These are phyloP conservation scores for Paramuricea clavata DNA, from an alignment of 92 coral and sea anemone species.

Conservation along the genomic window DNA sequence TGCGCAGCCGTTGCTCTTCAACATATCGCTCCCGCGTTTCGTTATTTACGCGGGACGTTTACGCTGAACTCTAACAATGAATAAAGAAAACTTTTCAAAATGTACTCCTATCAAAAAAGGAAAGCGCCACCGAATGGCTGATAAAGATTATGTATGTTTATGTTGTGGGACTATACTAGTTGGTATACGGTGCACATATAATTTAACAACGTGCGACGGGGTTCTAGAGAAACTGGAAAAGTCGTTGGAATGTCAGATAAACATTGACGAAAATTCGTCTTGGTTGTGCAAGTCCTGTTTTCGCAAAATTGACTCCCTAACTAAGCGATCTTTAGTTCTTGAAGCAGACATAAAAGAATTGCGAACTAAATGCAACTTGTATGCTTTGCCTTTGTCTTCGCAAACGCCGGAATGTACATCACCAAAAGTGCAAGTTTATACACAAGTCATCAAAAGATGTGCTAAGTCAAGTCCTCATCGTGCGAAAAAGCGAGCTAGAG, in stretches of 20 bases:
- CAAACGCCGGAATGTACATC: constrained; percentile 13
- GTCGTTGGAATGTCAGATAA: constrained; percentile 16
- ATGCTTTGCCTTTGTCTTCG: background rate
- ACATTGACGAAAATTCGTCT: background rate
- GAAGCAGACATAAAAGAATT: constrained; percentile 8
- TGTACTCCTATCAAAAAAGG: no score
- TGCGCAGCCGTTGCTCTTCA: no score
- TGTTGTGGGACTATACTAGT: constrained; percentile 16
- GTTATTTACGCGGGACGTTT: no score
- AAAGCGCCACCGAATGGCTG: no score
- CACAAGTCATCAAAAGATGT: constrained; percentile 31
- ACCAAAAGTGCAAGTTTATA: constrained; percentile 12
- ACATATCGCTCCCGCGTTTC: no score
- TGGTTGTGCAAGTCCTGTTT: constrained; percentile 24
- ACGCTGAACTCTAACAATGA: no score
- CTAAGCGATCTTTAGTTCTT: constrained; percentile 16
- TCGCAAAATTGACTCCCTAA: constrained; percentile 8
- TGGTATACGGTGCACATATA: constrained; percentile 25
- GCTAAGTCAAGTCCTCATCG: constrained; percentile 21
- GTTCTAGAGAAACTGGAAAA: constrained; percentile 21
- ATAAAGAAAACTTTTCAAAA: no score
- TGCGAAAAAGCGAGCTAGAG: constrained; percentile 6
- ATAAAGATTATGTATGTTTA: background rate
- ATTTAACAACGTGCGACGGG: constrained; percentile 19
- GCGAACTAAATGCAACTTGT: constrained; percentile 14